A percentile compares a stretch with the other conserved stretches of the same genome.
phyloP scores from a whole-genome alignment of 2,113 vertebrate genomes.

The Micronycteris hirsuta region DNA sequence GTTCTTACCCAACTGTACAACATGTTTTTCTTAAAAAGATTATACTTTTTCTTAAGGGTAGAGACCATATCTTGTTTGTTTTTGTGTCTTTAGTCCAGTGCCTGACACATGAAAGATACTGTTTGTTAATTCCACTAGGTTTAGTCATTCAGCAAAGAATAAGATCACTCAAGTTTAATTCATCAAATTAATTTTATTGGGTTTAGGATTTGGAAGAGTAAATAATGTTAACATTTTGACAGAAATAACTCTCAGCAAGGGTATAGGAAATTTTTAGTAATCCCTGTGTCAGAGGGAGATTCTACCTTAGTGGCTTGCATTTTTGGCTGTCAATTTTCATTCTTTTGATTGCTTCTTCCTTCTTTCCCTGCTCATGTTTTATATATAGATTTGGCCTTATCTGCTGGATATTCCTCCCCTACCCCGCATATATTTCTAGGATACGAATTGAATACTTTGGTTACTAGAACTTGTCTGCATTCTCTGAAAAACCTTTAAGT shows the following conservation, averaged over 20 bases:
- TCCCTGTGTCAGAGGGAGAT: neutral
- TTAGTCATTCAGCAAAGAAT: neutral
- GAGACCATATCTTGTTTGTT: neutral
- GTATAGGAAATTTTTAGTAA: neutral
- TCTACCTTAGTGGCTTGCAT: neutral
- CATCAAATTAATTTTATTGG: conserved; percentile 6
- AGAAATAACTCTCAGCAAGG: conserved; percentile 20
- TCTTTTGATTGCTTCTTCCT: neutral
- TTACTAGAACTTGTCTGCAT: neutral
- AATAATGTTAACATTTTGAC: conserved; percentile 15
- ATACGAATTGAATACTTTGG: neutral
- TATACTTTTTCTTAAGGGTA: neutral
- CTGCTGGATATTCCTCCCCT: neutral
- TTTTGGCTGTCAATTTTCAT: neutral
- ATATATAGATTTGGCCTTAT: neutral
- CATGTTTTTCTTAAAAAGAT: neutral
- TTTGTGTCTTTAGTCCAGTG: neutral
- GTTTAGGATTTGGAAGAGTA: neutral
- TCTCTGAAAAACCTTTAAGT: neutral
- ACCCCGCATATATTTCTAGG: neutral
- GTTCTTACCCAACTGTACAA: neutral
- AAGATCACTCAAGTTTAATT: neutral
- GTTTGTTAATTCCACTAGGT: neutral
- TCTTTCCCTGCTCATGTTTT: neutral
- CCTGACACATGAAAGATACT: neutral